These are phyloP conservation scores for Solea solea DNA, from an alignment of 2,113 vertebrate genomes.

Conservation along the genomic window DNA sequence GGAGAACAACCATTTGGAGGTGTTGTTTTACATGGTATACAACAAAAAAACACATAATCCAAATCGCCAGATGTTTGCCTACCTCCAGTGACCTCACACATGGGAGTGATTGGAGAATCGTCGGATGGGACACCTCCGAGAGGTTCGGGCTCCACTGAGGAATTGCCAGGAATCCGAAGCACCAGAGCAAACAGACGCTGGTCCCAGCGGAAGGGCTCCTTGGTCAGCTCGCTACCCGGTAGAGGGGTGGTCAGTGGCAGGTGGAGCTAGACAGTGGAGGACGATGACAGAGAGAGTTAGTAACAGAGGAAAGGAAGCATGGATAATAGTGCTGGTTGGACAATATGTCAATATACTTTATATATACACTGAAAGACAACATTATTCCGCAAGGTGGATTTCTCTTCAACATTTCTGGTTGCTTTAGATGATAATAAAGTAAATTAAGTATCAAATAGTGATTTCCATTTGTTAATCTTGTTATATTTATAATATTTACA, in stretches of 20 bases:
- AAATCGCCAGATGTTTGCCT: not conserved
- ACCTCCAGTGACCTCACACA: slow-evolving; percentile 97
- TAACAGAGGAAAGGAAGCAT: not conserved
- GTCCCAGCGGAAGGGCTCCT: slow-evolving; percentile 96
- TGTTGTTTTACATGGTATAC: too few relatives aligned
- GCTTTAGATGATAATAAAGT: too few relatives aligned
- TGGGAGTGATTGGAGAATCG: slow-evolving; percentile 93
- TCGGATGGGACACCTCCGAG: slow-evolving; percentile 87
- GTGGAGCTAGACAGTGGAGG: slow-evolving; percentile 84
- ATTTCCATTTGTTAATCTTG: not conserved
- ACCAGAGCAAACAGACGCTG: slow-evolving; percentile 93
- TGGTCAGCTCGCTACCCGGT: slow-evolving; percentile 93
- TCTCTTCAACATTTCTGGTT: too few relatives aligned
- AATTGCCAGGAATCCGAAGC: slow-evolving; percentile 87
- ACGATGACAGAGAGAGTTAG: not conserved
- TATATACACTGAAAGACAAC: too few relatives aligned
- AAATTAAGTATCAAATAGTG: not conserved
- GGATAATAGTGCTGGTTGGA: not conserved
- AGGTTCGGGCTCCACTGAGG: slow-evolving; percentile 87
- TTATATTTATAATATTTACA: too few relatives aligned
- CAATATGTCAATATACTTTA: too few relatives aligned
- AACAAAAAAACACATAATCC: too few relatives aligned
- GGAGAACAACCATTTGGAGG: too few relatives aligned
- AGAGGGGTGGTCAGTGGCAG: slow-evolving; percentile 94
- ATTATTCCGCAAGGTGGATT: too few relatives aligned